A percentile compares a stretch with the other conserved stretches of the same genome.
phyloP scores from a whole-genome alignment of 2,888 invertebrate species.

The Drosophila robusta region DNA sequence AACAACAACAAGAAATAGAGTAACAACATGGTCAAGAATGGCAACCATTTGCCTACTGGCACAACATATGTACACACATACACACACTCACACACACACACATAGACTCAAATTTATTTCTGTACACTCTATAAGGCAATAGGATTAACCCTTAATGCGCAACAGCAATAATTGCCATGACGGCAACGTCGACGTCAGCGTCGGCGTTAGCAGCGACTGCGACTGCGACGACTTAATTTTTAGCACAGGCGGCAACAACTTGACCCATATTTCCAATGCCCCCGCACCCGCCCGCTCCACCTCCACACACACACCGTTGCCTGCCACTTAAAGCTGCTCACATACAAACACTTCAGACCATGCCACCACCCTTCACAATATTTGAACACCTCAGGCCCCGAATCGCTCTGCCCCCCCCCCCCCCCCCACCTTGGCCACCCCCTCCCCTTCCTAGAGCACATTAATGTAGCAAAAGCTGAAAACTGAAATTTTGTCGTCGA shows the following conservation, averaged over 20 bases:
- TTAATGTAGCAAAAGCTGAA: constrained; percentile 63
- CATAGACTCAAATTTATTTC: constrained; percentile 44
- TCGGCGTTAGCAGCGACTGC: constrained; percentile 12
- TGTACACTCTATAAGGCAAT: constrained; percentile 56
- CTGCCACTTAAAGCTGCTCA: constrained; percentile 73
- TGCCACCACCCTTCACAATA: constrained; percentile 21
- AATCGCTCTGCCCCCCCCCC: not conserved
- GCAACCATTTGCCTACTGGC: constrained; percentile 32
- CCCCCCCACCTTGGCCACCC: not conserved
- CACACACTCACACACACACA: constrained; percentile 6
- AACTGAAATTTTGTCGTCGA: constrained; percentile 78
- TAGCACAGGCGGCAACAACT: constrained; percentile 78
- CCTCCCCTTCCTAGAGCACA: constrained; percentile 35
- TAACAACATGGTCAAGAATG: constrained; percentile 40
- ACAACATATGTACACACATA: constrained; percentile 37
- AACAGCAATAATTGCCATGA: constrained; percentile 78
- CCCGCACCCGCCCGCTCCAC: constrained; percentile 22
- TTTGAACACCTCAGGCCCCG: constrained; percentile 46
- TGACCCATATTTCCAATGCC: constrained; percentile 78
- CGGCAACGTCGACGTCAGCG: constrained; percentile 36
- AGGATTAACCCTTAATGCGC: constrained; percentile 79
- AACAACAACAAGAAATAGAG: constrained; percentile 19
- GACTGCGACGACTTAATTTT: constrained; percentile 71
- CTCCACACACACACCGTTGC: constrained; percentile 38
- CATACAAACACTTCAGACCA: constrained; percentile 52